phyloP scores from a whole-genome alignment of 2,888 invertebrate genomes.

The Globia sparganii region DNA sequence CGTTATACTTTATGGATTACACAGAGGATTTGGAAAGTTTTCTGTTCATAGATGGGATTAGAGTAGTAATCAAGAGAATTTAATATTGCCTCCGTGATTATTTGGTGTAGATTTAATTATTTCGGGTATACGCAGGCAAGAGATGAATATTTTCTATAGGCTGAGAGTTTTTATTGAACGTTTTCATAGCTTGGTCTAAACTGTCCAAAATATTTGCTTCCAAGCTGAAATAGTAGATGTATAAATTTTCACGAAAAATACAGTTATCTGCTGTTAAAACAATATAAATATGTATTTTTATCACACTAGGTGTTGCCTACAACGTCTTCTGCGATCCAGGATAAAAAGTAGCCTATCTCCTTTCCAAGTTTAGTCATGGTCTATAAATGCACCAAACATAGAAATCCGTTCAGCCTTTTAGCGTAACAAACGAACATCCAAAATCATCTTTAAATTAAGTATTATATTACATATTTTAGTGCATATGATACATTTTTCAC shows the following conservation, averaged over 20 bases:
- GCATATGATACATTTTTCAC: too few species aligned
- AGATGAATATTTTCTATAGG: neutral
- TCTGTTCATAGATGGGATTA: slow-evolving; percentile 49
- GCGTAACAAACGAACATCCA: too few species aligned
- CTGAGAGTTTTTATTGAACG: neutral
- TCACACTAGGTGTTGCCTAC: neutral
- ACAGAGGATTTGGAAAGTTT: slow-evolving; percentile 53
- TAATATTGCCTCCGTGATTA: slow-evolving; percentile 6
- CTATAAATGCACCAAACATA: too few species aligned
- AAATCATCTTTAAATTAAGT: too few species aligned
- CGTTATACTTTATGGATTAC: slow-evolving; percentile 50
- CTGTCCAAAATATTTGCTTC: neutral
- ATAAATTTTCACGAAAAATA: neutral
- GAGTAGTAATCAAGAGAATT: slow-evolving; percentile 23
- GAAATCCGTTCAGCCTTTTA: too few species aligned
- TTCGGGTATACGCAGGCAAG: neutral
- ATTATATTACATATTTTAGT: too few species aligned
- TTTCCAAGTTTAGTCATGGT: too few species aligned
- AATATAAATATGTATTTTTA: too few species aligned
- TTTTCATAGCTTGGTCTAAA: neutral
- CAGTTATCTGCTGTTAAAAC: neutral
- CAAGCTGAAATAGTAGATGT: neutral
- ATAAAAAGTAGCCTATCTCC: too few species aligned
- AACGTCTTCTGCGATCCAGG: too few species aligned
- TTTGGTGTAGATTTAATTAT: neutral